These are phyloP conservation scores for Vollenhovia emeryi DNA, from an alignment of 1,140 invertebrate genomes.

Conservation along the genomic window DNA sequence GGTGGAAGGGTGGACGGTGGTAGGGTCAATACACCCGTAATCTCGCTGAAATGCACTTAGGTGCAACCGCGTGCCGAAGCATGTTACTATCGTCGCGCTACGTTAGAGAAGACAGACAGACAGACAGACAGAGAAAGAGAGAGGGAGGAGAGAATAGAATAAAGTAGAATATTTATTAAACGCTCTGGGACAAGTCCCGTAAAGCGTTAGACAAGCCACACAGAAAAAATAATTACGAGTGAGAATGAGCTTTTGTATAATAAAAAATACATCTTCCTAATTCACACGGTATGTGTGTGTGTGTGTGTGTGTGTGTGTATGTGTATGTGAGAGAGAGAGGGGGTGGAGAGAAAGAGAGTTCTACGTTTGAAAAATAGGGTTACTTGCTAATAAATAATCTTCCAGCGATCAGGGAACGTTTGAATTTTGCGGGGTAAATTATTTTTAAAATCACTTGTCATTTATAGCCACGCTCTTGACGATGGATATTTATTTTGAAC, in stretches of 20 bases:
- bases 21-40: conserved; percentile 71
- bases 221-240: too few species aligned
- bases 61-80: conserved; percentile 61
- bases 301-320: too few species aligned
- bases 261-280: too few species aligned
- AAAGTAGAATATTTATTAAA: too few species aligned
- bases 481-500: not conserved
- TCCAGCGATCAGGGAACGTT: not conserved
- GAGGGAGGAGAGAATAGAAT: too few species aligned
- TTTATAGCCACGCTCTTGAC: not conserved
- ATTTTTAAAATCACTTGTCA: not conserved
- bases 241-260: too few species aligned
- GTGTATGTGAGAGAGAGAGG: not conserved
- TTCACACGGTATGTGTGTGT: too few species aligned
- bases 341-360: conserved; percentile 4
- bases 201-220: too few species aligned
- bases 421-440: not conserved
- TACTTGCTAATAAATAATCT: conserved; percentile 49
- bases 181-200: too few species aligned
- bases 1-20: conserved; percentile 65
- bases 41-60: conserved; percentile 72
- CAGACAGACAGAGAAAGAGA: too few species aligned
- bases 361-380: conserved; percentile 60
- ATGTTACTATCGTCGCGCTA: conserved; percentile 63
- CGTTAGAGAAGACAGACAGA: too few species aligned